Percentiles rank a stretch among this genome's conserved stretches.
Conservation (phyloP, 1,140 invertebrate species). For the Zaprionus tsacasi region DNA sequence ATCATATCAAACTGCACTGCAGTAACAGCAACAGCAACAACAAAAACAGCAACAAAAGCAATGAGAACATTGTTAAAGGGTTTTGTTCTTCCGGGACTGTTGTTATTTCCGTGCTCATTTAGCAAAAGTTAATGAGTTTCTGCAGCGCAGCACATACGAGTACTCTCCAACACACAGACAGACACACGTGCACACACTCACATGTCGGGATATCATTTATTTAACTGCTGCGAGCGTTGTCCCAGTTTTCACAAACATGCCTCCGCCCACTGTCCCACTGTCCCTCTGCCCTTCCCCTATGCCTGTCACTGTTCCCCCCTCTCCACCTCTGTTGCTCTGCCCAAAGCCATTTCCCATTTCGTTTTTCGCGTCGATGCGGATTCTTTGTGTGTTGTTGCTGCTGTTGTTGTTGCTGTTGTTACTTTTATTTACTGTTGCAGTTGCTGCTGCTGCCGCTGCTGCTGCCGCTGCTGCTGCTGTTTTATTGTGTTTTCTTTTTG, state of each 20-base stretch:
- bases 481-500: constrained; percentile 38
- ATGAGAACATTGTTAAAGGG: constrained; percentile 5
- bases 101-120: constrained; percentile 51
- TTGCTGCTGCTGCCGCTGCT: constrained; percentile 5
- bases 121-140: constrained; percentile 52
- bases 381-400: constrained; percentile 21
- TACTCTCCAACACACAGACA: constrained; percentile 8
- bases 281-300: not conserved
- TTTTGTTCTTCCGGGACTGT: constrained; percentile 42
- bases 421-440: constrained; percentile 25
- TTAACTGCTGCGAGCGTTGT: constrained; percentile 55
- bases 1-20: constrained; percentile 34
- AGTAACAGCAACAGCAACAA: not conserved
- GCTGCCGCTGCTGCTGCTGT: not conserved
- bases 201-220: constrained; percentile 48
- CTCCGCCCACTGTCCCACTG: not conserved
- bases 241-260: constrained; percentile 46
- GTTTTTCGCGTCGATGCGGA: constrained; percentile 18
- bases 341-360: constrained; percentile 21
- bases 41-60: not conserved
- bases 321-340: not conserved
- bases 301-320: not conserved
- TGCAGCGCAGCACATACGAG: constrained; percentile 21
- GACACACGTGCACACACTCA: constrained; percentile 13
- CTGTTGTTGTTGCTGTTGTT: constrained; percentile 3